These are phyloP conservation scores for Alectoris magna DNA, from an alignment of 2,797 vertebrate species.

Conservation along the genomic window DNA sequence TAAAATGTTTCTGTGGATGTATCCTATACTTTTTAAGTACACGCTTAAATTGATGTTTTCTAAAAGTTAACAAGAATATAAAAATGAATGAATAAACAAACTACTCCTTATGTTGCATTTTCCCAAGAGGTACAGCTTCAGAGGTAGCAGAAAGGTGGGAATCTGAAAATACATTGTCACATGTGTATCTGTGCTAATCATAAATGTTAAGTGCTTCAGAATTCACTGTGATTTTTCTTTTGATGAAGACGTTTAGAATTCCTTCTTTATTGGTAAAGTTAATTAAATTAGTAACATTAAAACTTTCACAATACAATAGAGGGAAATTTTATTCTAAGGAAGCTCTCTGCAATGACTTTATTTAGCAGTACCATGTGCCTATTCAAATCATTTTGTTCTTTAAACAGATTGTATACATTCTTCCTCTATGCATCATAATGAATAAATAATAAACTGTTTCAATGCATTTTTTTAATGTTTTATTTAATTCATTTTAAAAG, in stretches of 20 bases:
- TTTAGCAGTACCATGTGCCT: not conserved
- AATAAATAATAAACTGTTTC: not conserved
- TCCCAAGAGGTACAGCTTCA: not conserved
- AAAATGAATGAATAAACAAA: not conserved
- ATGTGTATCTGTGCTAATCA: not conserved
- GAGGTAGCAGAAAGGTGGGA: not conserved
- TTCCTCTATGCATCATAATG: not conserved
- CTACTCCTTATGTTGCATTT: not conserved
- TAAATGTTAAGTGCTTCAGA: constrained; percentile 15
- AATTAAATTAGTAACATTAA: constrained; percentile 33
- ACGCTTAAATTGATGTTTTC: not conserved
- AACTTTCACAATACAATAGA: not conserved
- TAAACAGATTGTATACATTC: not conserved
- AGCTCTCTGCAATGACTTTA: not conserved
- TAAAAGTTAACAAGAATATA: not conserved
- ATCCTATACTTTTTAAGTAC: not conserved
- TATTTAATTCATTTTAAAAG: not conserved
- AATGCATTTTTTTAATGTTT: not conserved
- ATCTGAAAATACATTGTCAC: not conserved
- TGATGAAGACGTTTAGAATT: constrained; percentile 30
- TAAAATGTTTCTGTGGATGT: not conserved
- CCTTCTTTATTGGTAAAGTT: constrained; percentile 11
- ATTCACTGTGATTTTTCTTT: not conserved
- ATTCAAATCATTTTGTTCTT: constrained; percentile 8
- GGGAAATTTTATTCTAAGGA: not conserved